Evolutionary conservation across 2,113 vertebrate species (phyloP), one percentile per base, ranked within the genome.

Genomic region (Alexandromys fortis): DNA sequence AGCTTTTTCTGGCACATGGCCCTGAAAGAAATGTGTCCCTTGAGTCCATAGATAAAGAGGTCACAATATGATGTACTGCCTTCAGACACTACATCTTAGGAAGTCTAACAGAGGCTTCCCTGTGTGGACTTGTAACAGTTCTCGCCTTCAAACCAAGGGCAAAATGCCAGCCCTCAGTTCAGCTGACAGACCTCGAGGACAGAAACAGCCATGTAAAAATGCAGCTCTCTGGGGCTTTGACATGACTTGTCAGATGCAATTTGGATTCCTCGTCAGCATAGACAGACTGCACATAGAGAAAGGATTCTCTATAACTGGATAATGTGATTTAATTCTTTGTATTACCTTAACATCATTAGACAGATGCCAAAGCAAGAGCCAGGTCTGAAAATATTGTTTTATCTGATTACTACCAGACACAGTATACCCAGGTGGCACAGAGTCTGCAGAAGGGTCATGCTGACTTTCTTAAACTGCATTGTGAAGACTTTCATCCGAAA

Each of bases 21-120:
- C 93, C 78, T 95, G 55, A 94, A 91, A 91, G 68, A 95, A 94
- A 97, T 96, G 86, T 94, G 55, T 95, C 93, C 78, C 96, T 10
- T 87, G 90, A 61, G 93, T 78, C 85, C 79, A 85, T 79, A 35
- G 88, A 94, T 97, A 94, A 95, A 97, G 90, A 96, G 94, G 92
- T 97, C 79, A 94, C 42, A 76, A 1, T 76, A 79, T 92, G 93
- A 95, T 89, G 28, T 86, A 96, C 65, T 94, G 33, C 79, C 92
- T 88, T 91, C 82, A 92, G 47, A 94, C 72, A 79, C 63, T 94
- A 2, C 76, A 72, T 90, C 14, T 52, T 79, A 86, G 63, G 52
- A 96, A 92, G 49, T 49, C 9, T 78, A 94, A 92, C 21, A 94
- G 81, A 78, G 49, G 49, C 7, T 90, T 91, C 95, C 79, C 79